These are phyloP conservation scores for Drosophila nigrodunni DNA, from an alignment of 1,140 invertebrate genomes.

Conservation along the genomic window DNA sequence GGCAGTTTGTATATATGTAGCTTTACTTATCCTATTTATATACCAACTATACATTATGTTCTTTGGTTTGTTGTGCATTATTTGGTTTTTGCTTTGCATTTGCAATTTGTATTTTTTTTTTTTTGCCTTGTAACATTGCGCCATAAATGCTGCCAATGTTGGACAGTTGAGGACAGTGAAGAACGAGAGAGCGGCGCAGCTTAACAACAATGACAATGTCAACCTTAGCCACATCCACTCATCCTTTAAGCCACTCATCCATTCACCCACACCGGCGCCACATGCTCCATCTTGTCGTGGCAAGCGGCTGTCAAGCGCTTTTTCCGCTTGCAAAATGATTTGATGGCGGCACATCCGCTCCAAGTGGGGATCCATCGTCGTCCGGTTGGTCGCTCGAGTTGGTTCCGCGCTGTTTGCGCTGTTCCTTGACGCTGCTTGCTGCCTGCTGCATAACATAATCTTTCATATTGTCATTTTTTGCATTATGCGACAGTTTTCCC, in stretches of 20 bases:
- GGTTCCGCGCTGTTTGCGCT: constrained; percentile 67
- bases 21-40: constrained; percentile 6
- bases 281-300: constrained; percentile 34
- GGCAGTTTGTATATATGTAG: constrained; percentile 5
- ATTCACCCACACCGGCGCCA: background rate
- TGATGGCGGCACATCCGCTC: constrained; percentile 76
- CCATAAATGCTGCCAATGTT: constrained; percentile 65
- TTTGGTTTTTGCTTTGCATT: constrained; percentile 51
- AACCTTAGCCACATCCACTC: background rate
- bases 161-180: background rate
- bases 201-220: constrained; percentile 34
- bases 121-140: constrained; percentile 36
- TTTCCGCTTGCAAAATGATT: constrained; percentile 83
- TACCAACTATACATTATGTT: constrained; percentile 16
- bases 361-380: constrained; percentile 35
- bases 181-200: background rate
- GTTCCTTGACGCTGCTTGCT: constrained; percentile 18
- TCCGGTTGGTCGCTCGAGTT: background rate
- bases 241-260: background rate
- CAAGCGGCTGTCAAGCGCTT: constrained; percentile 54
- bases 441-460: constrained; percentile 71
- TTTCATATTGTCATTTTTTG: constrained; percentile 75
- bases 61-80: constrained; percentile 55
- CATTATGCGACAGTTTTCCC: constrained; percentile 59
- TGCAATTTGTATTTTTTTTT: constrained; percentile 41